phyloP scores from a whole-genome alignment of 2,797 vertebrate species.

The Gymnothorax reevesii region DNA sequence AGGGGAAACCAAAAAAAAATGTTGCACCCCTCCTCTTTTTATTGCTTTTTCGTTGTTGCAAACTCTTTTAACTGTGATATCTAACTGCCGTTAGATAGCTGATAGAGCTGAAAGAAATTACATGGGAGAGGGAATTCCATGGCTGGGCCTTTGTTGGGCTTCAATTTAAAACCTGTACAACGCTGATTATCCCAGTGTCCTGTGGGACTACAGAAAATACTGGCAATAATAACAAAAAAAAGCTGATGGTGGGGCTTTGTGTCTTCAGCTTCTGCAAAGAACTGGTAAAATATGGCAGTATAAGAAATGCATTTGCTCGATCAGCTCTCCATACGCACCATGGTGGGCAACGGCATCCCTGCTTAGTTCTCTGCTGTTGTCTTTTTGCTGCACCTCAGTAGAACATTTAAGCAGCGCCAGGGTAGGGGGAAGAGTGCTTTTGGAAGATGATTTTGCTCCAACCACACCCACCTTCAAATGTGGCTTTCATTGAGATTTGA shows the following conservation, averaged over 20 bases:
- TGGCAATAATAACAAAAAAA: slow-evolving; percentile 6
- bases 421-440: no score
- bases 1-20: no score
- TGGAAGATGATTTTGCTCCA: no score
- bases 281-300: slow-evolving; percentile 1
- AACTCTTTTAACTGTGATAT: background rate
- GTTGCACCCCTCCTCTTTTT: background rate
- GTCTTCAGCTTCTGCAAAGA: slow-evolving; percentile 2
- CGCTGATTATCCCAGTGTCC: slow-evolving; percentile 19
- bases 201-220: background rate
- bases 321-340: no score
- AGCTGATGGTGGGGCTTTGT: slow-evolving; percentile 4
- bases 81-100: background rate
- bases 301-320: background rate
- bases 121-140: background rate
- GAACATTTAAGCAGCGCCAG: no score
- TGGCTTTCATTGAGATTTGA: no score
- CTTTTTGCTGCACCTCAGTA: no score
- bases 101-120: background rate
- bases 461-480: no score
- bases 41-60: background rate
- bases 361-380: no score
- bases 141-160: slow-evolving; percentile 4
- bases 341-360: no score
- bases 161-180: background rate